A percentile compares a stretch with the other conserved stretches of the same genome.
These are phyloP conservation scores for Aix galericulata DNA, from an alignment of 2,113 vertebrate genomes.

Conservation along the genomic window DNA sequence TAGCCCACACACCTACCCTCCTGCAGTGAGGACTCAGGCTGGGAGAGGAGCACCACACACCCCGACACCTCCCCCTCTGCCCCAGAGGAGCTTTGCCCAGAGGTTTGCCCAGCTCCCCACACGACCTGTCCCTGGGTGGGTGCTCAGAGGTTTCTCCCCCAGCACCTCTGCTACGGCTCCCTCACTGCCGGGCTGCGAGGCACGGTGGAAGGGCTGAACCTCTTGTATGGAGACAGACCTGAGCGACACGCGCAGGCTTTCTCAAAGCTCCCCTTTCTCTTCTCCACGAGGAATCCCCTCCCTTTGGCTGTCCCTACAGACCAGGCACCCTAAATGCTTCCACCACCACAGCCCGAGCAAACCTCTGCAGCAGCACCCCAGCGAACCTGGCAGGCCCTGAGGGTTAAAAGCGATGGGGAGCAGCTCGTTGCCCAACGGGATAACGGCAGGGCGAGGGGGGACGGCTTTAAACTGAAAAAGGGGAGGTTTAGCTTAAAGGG, in stretches of 20 bases:
- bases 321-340: fast-evolving
- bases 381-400: no score
- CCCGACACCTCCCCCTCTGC: not conserved
- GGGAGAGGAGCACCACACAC: not conserved
- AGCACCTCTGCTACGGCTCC: not conserved
- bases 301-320: not conserved
- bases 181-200: not conserved
- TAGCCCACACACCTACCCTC: not conserved
- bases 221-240: not conserved
- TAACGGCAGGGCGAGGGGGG: no score
- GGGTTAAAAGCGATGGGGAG: no score
- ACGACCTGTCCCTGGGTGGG: not conserved
- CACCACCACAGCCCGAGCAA: not conserved
- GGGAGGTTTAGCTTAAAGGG: no score
- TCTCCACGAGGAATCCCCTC: not conserved
- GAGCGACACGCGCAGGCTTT: not conserved
- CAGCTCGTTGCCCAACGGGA: not conserved
- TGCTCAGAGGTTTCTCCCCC: not conserved
- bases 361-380: fast-evolving
- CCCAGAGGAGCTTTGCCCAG: not conserved
- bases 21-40: not conserved
- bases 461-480: no score
- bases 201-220: not conserved
- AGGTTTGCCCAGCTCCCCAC: not conserved
- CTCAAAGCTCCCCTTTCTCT: not conserved